phyloP scores from a whole-genome alignment of 2,888 invertebrate species.

The Harpagoxenus sublaevis region DNA sequence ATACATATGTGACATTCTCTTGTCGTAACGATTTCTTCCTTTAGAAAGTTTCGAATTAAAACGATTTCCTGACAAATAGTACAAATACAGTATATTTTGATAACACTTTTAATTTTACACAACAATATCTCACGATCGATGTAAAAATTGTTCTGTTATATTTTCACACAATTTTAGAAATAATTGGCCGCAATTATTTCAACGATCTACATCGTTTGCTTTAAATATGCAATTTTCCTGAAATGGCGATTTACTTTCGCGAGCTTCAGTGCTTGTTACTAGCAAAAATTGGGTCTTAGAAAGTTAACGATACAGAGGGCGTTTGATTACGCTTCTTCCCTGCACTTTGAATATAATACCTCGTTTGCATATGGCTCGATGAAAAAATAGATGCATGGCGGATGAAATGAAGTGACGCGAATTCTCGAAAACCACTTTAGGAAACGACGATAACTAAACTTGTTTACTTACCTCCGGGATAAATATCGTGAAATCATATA shows the following conservation, averaged over 20 bases:
- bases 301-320: conserved; percentile 13
- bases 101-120: not conserved
- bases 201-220: not conserved
- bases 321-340: conserved; percentile 21
- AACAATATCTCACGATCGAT: not conserved
- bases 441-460: conserved; percentile 35
- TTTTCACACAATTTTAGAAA: not conserved
- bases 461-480: conserved; percentile 53
- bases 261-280: conserved; percentile 2
- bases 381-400: not conserved
- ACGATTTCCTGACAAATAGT: not conserved
- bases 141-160: not conserved
- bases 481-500: conserved; percentile 40
- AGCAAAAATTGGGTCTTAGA: conserved; percentile 36
- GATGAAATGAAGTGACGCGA: conserved; percentile 5
- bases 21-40: not conserved
- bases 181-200: conserved; percentile 7
- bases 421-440: conserved; percentile 23
- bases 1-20: not conserved
- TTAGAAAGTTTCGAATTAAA: not conserved
- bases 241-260: conserved; percentile 22
- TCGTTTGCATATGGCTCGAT: not conserved
- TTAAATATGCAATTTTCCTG: not conserved
- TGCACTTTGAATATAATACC: not conserved
- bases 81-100: not conserved